phyloP scores from a whole-genome alignment of 2,888 invertebrate genomes.

The Tethea ocularis region DNA sequence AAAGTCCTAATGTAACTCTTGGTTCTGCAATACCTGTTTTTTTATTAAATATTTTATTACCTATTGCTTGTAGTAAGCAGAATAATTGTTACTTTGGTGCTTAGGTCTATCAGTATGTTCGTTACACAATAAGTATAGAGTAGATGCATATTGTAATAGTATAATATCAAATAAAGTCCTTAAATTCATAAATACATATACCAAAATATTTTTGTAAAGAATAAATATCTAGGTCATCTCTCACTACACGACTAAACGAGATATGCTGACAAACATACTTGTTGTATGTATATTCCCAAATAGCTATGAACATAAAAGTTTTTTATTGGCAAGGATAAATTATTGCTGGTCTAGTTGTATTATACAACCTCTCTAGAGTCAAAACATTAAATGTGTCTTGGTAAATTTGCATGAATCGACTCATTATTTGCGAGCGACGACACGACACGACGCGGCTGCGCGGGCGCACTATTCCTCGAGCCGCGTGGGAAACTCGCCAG shows the following conservation, averaged over 20 bases:
- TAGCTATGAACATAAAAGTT: too few relatives aligned
- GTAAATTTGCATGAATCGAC: conserved; percentile 16
- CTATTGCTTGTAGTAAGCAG: too few relatives aligned
- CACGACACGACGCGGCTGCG: conserved; percentile 9
- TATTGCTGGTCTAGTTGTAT: neutral
- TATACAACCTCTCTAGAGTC: neutral
- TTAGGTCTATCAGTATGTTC: too few relatives aligned
- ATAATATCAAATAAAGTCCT: neutral
- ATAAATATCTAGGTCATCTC: neutral
- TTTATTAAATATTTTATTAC: too few relatives aligned
- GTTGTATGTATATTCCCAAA: too few relatives aligned
- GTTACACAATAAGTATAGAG: neutral
- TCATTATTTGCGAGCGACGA: conserved; percentile 19
- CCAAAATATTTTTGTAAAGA: neutral
- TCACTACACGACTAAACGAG: too few relatives aligned
- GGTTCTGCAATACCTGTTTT: too few relatives aligned
- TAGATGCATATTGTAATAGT: neutral
- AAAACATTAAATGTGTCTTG: conserved; percentile 10
- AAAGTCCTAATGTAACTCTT: too few relatives aligned
- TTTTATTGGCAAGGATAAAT: too few relatives aligned
- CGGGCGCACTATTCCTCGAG: conserved; percentile 28
- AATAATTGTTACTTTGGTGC: too few relatives aligned
- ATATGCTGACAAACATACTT: too few relatives aligned
- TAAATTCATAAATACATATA: neutral
- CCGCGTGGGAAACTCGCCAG: conserved; percentile 72